Percentiles rank a stretch among this genome's conserved stretches.
These are phyloP conservation scores for Lucilia cuprina DNA, from an alignment of 1,140 invertebrate genomes.

Conservation along the genomic window DNA sequence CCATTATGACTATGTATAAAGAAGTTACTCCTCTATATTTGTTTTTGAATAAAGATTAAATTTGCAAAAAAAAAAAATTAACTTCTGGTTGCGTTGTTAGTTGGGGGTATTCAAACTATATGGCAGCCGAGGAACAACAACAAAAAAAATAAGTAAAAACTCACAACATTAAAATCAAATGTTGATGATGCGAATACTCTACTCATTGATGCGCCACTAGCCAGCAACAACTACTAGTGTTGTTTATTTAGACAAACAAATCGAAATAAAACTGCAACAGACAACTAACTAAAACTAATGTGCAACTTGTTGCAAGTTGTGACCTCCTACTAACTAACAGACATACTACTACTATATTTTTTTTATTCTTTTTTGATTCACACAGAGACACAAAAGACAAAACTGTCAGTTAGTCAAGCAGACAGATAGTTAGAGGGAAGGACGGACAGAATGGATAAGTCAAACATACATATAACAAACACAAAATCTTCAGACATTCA, in stretches of 20 bases:
- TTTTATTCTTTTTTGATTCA: background rate
- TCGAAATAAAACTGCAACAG: background rate
- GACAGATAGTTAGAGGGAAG: background rate
- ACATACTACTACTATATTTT: background rate
- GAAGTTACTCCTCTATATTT: background rate
- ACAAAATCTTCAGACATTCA: background rate
- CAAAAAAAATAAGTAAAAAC: background rate
- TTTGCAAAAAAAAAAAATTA: background rate
- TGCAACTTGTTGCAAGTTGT: slow-evolving; percentile 16
- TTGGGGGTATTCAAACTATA: background rate
- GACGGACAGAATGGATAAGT: background rate
- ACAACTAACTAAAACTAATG: background rate
- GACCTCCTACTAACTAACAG: slow-evolving; percentile 20
- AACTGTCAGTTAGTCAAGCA: background rate
- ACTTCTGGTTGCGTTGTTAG: background rate
- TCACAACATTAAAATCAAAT: slow-evolving; percentile 6
- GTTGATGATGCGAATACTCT: slow-evolving; percentile 9
- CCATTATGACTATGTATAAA: background rate
- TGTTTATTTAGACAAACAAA: too few relatives aligned
- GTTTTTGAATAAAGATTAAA: background rate
- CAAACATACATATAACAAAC: background rate
- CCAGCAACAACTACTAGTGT: background rate
- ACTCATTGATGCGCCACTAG: slow-evolving; percentile 8
- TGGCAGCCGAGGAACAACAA: background rate
- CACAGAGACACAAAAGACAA: background rate